Evolutionary conservation across 2,113 vertebrate genomes (phyloP).

Genomic region (Ammodytes dubius): DNA sequence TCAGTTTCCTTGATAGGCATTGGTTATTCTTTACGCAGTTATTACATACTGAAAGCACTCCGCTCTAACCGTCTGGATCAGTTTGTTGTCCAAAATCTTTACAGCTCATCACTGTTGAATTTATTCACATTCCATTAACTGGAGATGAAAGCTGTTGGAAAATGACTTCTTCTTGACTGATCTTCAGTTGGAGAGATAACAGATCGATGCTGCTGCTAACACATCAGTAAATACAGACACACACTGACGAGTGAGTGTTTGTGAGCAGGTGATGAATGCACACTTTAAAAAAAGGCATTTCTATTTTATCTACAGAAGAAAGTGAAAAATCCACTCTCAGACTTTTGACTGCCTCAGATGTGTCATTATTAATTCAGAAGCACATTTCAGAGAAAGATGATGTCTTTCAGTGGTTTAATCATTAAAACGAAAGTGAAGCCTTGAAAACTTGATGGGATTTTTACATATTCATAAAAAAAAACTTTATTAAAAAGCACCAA

Average conservation of each 20-base stretch:
- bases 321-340: constrained; percentile 23
- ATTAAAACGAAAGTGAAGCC: neutral
- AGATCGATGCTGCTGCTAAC: constrained; percentile 23
- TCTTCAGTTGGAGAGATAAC: constrained; percentile 17
- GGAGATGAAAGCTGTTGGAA: constrained; percentile 31
- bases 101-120: neutral
- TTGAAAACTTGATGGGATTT: neutral
- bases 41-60: neutral
- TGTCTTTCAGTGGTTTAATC: constrained; percentile 3
- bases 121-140: constrained; percentile 1
- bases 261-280: neutral
- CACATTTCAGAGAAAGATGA: constrained; percentile 21
- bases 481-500: neutral
- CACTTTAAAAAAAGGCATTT: constrained; percentile 7
- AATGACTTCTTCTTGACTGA: constrained; percentile 20
- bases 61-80: neutral
- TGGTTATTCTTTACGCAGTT: neutral
- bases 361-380: constrained; percentile 51
- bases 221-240: constrained; percentile 11
- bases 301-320: neutral
- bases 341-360: constrained; percentile 11
- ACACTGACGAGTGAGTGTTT: neutral
- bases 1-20: no score
- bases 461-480: neutral
- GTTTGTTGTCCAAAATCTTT: neutral